These are phyloP conservation scores for Smithornis capensis DNA, from an alignment of 2,113 vertebrate genomes.

Conservation along the genomic window DNA sequence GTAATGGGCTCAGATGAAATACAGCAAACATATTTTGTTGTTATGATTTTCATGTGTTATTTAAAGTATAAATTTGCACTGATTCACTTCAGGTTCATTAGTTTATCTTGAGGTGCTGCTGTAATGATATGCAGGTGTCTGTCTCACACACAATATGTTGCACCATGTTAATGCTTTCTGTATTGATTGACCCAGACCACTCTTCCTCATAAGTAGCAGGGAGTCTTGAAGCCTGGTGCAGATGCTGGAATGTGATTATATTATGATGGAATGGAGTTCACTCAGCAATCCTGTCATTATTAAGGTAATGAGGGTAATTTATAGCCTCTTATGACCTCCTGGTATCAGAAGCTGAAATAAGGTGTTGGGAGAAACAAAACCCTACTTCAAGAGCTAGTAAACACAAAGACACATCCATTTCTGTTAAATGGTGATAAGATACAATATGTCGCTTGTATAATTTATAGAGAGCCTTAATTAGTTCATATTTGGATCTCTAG, in stretches of 20 bases:
- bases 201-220: conserved; percentile 10
- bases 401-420: conserved; percentile 1
- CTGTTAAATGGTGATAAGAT: neutral
- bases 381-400: neutral
- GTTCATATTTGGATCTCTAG: conserved; percentile 9
- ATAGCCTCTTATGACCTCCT: neutral
- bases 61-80: conserved; percentile 5
- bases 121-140: neutral
- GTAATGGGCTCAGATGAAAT: neutral
- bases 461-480: conserved; percentile 42
- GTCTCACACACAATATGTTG: neutral
- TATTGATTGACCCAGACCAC: conserved; percentile 21
- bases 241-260: conserved; percentile 48
- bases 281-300: conserved; percentile 44
- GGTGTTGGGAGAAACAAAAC: conserved; percentile 10
- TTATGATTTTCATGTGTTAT: neutral
- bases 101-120: neutral
- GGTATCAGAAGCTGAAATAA: conserved; percentile 24
- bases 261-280: conserved; percentile 21
- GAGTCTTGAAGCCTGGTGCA: conserved; percentile 42
- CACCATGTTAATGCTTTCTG: neutral
- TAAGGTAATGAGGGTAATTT: conserved; percentile 54
- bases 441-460: neutral
- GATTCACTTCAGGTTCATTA: conserved; percentile 1
- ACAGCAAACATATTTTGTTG: neutral